Percentiles rank a stretch among this genome's conserved stretches.
These are phyloP conservation scores for Spialia ferax DNA, from an alignment of 2,888 invertebrate species.

Conservation along the genomic window DNA sequence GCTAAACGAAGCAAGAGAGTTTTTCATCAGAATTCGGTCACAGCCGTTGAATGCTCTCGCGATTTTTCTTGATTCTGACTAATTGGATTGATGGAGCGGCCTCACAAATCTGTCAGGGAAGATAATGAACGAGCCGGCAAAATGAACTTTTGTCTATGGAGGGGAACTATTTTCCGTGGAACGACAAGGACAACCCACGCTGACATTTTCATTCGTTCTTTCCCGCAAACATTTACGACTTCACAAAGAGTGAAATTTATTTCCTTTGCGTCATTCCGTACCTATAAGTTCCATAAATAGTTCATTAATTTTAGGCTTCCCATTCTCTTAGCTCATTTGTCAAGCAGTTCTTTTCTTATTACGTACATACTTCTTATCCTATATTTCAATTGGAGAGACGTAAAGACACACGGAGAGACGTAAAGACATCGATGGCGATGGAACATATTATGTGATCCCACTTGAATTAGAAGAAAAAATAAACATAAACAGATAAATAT, in stretches of 20 bases:
- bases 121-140: slow-evolving; percentile 70
- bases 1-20: slow-evolving; percentile 3
- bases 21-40: slow-evolving; percentile 31
- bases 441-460: too few species aligned
- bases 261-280: background rate
- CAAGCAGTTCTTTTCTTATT: too few species aligned
- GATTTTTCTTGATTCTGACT: slow-evolving; percentile 68
- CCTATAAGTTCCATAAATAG: too few species aligned
- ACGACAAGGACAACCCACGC: slow-evolving; percentile 48
- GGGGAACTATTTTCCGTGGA: slow-evolving; percentile 51
- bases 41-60: slow-evolving; percentile 50
- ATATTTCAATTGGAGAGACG: too few species aligned
- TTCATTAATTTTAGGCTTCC: too few species aligned
- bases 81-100: slow-evolving; percentile 78
- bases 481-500: too few species aligned
- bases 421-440: too few species aligned
- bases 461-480: too few species aligned
- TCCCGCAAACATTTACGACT: slow-evolving; percentile 9
- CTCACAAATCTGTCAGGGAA: slow-evolving; percentile 71
- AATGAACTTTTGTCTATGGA: slow-evolving; percentile 63
- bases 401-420: too few species aligned
- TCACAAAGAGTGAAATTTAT: background rate
- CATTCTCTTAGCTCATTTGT: too few species aligned
- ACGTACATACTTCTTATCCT: too few species aligned
- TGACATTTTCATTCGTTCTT: slow-evolving; percentile 44